Evolutionary conservation across 2,888 invertebrate species (phyloP).

Genomic region (Itoplectis maculator): DNA sequence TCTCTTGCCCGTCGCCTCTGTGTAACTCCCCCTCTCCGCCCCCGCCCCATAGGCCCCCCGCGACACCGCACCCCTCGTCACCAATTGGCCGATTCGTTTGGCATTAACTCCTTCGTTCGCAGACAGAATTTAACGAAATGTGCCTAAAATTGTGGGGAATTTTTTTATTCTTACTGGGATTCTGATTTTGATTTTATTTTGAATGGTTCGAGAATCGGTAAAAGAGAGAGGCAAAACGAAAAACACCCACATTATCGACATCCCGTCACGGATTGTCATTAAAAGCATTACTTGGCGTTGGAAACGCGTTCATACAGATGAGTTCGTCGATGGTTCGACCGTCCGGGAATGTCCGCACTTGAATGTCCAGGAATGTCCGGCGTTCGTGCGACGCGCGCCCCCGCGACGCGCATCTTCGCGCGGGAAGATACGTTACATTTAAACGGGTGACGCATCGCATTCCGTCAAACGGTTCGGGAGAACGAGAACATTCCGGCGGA

Average conservation of each 20-base stretch:
- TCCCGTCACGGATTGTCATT: conserved; percentile 57
- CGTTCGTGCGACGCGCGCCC: background rate
- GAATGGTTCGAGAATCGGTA: conserved; percentile 70
- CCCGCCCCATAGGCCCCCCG: conserved; percentile 38
- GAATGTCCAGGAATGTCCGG: too few species aligned
- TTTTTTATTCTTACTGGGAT: too few species aligned
- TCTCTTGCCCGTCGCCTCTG: conserved; percentile 68
- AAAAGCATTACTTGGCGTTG: conserved; percentile 57
- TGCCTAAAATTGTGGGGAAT: too few species aligned
- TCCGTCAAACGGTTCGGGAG: conserved; percentile 37
- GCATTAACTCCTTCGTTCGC: conserved; percentile 79
- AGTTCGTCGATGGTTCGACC: conserved; percentile 47
- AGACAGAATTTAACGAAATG: too few species aligned
- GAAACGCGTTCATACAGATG: conserved; percentile 28
- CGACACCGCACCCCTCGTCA: conserved; percentile 45
- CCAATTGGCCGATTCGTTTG: conserved; percentile 78
- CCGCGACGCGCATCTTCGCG: conserved; percentile 45
- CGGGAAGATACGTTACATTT: conserved; percentile 43
- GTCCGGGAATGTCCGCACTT: conserved; percentile 25
- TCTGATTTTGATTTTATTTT: too few species aligned
- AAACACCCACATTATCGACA: conserved; percentile 5
- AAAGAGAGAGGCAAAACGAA: conserved; percentile 37
- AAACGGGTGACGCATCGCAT: conserved; percentile 64
- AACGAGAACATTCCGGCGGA: background rate
- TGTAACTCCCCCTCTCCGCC: too few species aligned